phyloP scores from a whole-genome alignment of 2,797 vertebrate species.

The Argyrosomus regius region DNA sequence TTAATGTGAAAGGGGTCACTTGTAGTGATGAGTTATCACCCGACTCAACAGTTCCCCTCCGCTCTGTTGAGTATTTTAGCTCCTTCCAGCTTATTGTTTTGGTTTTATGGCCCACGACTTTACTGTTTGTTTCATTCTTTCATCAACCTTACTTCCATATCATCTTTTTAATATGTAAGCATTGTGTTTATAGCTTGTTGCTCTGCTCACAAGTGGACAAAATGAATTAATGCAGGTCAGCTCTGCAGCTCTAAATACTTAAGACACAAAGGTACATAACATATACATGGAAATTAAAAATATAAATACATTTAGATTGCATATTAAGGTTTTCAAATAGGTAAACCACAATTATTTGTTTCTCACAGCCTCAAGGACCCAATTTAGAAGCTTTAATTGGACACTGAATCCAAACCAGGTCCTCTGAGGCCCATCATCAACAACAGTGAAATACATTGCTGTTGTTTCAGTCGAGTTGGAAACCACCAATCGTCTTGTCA shows the following conservation, averaged over 20 bases:
- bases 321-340: not conserved
- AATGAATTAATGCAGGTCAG: not conserved
- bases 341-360: not conserved
- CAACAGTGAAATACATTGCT: not conserved
- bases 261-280: not conserved
- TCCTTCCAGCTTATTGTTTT: not conserved
- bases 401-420: not conserved
- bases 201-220: not conserved
- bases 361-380: not conserved
- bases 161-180: too few species aligned
- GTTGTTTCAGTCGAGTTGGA: constrained; percentile 23
- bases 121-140: not conserved
- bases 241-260: not conserved
- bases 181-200: not conserved
- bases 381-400: constrained; percentile 3
- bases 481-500: constrained; percentile 36
- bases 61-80: not conserved
- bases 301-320: not conserved
- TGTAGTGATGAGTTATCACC: not conserved
- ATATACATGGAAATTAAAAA: not conserved
- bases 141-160: not conserved
- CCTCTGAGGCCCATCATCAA: not conserved
- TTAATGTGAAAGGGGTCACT: not conserved
- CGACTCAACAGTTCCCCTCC: not conserved
- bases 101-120: not conserved